phyloP scores from a whole-genome alignment of 1,140 invertebrate genomes.

The Dinothrombium tinctorium region DNA sequence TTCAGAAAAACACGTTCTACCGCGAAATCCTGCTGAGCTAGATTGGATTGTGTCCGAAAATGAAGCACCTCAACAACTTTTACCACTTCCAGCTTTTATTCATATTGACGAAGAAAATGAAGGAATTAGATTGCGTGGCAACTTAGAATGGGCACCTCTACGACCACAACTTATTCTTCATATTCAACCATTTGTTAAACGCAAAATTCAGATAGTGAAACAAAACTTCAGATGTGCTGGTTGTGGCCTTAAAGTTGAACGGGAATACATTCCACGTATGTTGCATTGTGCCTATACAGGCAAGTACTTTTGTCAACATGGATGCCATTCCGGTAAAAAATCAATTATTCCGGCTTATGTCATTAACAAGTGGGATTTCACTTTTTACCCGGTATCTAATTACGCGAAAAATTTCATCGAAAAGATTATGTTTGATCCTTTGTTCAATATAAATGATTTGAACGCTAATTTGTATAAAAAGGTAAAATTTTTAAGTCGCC shows the following conservation, averaged over 20 bases:
- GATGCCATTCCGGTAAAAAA: slow-evolving; percentile 53
- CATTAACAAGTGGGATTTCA: slow-evolving; percentile 46
- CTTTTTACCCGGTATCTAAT: slow-evolving; percentile 36
- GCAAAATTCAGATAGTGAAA: slow-evolving; percentile 35
- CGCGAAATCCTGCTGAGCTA: no score
- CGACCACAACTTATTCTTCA: slow-evolving; percentile 61
- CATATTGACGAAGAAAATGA: background rate
- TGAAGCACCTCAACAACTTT: slow-evolving; percentile 41
- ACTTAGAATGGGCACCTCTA: slow-evolving; percentile 57
- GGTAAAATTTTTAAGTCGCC: slow-evolving; percentile 33
- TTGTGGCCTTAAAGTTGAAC: slow-evolving; percentile 51
- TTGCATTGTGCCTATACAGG: slow-evolving; percentile 59
- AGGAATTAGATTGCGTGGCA: slow-evolving; percentile 33
- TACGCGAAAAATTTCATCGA: slow-evolving; percentile 51
- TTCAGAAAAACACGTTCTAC: no score
- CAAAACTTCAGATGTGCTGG: slow-evolving; percentile 63
- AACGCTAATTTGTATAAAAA: slow-evolving; percentile 39
- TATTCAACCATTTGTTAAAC: slow-evolving; percentile 35
- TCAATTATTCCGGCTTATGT: slow-evolving; percentile 47
- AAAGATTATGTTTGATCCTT: slow-evolving; percentile 47
- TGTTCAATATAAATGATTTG: slow-evolving; percentile 46
- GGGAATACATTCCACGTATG: slow-evolving; percentile 7
- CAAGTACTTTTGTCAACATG: slow-evolving; percentile 52
- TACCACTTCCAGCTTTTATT: background rate
- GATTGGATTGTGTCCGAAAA: slow-evolving; percentile 55